Conservation (phyloP, 1,140 invertebrate species). For the Triops cancriformis region DNA sequence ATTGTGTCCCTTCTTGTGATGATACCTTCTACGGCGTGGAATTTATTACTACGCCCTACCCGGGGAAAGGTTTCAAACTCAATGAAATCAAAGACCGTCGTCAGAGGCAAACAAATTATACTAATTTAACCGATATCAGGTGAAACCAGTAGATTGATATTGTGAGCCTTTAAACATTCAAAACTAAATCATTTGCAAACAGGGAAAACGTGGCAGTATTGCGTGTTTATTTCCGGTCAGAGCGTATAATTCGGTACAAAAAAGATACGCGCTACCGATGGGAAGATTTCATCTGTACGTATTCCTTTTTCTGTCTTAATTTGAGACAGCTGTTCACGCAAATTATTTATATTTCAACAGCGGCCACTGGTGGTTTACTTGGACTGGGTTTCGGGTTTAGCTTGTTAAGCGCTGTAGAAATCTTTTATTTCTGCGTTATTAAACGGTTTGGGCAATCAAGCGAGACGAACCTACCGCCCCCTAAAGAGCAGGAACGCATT, state of each 20-base stretch:
- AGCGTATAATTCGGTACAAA: not conserved
- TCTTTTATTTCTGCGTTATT: constrained; percentile 20
- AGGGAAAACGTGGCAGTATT: constrained; percentile 18
- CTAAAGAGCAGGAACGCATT: not conserved
- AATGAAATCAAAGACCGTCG: not conserved
- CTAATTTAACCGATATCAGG: not conserved
- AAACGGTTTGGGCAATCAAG: not conserved
- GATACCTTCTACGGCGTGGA: not conserved
- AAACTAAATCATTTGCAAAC: not conserved
- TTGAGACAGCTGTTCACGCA: not conserved
- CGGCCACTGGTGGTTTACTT: constrained; percentile 17
- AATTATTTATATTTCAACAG: not conserved
- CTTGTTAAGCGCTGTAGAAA: constrained; percentile 16
- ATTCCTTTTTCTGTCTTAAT: not conserved
- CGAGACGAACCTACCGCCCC: not conserved
- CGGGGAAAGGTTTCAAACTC: not conserved
- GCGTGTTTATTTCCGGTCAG: constrained; percentile 1
- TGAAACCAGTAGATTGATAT: no score
- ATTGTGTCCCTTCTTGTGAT: not conserved
- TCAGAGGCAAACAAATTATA: not conserved
- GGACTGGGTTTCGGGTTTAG: constrained; percentile 22
- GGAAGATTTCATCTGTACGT: constrained; percentile 20
- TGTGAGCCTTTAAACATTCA: no score
- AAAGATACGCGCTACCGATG: constrained; percentile 5
- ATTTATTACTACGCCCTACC: not conserved